Evolutionary conservation across 2,113 vertebrate species (phyloP).

Genomic region (Campylomormyrus numenius): DNA sequence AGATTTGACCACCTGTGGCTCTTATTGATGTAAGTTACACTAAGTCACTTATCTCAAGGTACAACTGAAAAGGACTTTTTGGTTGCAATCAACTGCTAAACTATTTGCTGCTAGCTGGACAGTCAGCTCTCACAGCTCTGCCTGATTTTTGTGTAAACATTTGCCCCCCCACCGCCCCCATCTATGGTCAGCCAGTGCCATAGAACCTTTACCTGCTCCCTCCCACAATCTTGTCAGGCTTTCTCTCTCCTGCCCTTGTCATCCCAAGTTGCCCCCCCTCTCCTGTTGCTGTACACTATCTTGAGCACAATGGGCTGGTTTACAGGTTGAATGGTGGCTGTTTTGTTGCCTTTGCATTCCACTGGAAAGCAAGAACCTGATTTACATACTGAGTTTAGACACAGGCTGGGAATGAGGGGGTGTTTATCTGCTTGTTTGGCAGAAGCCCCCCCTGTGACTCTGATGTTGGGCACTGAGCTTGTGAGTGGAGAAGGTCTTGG

Average conservation of each 20-base stretch:
- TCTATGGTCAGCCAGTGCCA: not conserved
- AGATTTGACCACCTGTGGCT: not conserved
- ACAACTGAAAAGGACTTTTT: not conserved
- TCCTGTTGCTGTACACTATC: not conserved
- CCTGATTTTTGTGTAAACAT: not conserved
- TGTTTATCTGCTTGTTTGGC: not conserved
- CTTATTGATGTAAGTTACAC: not conserved
- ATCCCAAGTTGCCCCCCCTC: not conserved
- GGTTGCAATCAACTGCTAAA: not conserved
- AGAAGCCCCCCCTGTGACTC: not conserved
- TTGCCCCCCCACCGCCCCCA: not conserved
- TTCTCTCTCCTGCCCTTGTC: not conserved
- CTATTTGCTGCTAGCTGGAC: too few species aligned
- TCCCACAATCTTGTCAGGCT: not conserved
- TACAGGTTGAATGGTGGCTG: not conserved
- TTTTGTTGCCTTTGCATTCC: not conserved
- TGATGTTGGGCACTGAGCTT: not conserved
- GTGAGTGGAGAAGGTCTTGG: not conserved
- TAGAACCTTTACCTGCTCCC: not conserved
- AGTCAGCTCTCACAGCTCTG: not conserved
- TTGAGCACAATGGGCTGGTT: slow-evolving; percentile 4
- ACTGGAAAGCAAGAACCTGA: not conserved
- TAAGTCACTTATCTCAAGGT: not conserved
- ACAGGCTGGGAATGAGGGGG: not conserved
- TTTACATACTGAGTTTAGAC: not conserved